These are phyloP conservation scores for Melangyna quadrimaculata DNA, from an alignment of 2,888 invertebrate species.

Conservation along the genomic window DNA sequence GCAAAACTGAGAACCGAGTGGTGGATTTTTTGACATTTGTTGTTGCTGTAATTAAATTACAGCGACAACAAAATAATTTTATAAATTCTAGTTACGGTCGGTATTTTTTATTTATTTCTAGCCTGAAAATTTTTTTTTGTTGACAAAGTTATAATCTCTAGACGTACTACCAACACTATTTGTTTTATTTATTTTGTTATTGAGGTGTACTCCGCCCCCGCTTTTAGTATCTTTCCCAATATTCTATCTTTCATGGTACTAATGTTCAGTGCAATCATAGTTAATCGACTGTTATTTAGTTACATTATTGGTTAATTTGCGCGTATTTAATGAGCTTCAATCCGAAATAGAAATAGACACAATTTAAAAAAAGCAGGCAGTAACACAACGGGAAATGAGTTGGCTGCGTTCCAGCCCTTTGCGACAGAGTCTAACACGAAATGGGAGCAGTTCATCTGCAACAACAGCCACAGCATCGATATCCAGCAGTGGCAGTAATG, in stretches of 20 bases:
- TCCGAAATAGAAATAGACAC: conserved; percentile 62
- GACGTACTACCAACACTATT: conserved; percentile 12
- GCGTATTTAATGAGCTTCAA: conserved; percentile 64
- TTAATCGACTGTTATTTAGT: conserved; percentile 40
- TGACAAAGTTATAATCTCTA: conserved; percentile 35
- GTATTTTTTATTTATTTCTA: too few species aligned
- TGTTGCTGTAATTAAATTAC: too few species aligned
- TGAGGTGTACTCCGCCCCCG: conserved; percentile 28
- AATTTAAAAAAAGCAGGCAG: conserved; percentile 2
- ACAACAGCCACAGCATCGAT: conserved; percentile 76
- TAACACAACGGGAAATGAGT: conserved; percentile 83
- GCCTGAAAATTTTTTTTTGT: neutral
- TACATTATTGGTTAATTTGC: conserved; percentile 33
- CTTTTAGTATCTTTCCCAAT: conserved; percentile 2
- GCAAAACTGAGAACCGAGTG: too few species aligned
- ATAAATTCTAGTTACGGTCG: too few species aligned
- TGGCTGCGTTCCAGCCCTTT: conserved; percentile 85
- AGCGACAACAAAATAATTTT: too few species aligned
- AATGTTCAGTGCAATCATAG: conserved; percentile 29
- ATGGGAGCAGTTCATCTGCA: conserved; percentile 81
- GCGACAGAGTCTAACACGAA: conserved; percentile 81
- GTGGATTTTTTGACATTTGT: too few species aligned
- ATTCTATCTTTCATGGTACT: neutral
- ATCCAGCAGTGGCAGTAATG: conserved; percentile 80
- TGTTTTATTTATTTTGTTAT: conserved; percentile 2